Evolutionary conservation across 2,888 invertebrate species (phyloP).

Genomic region (Drosophila peninsularis): DNA sequence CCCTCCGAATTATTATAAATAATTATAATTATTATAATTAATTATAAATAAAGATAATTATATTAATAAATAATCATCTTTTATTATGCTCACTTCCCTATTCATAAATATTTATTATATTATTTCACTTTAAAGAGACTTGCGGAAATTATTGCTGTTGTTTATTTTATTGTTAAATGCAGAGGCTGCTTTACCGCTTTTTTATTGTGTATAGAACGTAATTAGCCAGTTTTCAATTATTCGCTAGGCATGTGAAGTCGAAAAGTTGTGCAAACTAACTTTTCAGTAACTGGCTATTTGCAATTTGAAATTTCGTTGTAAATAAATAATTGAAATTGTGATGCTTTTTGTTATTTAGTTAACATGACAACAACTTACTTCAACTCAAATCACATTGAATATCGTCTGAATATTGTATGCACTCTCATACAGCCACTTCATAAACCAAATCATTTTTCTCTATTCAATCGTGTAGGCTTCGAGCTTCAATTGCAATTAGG

Average conservation of each 20-base stretch:
- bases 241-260: slow-evolving; percentile 57
- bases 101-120: too few relatives aligned
- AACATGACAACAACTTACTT: slow-evolving; percentile 46
- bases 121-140: too few relatives aligned
- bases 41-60: too few relatives aligned
- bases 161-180: too few relatives aligned
- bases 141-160: too few relatives aligned
- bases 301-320: slow-evolving; percentile 24
- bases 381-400: neutral
- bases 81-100: too few relatives aligned
- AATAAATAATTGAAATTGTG: slow-evolving; percentile 51
- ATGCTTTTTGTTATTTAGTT: slow-evolving; percentile 19
- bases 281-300: slow-evolving; percentile 33
- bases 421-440: neutral
- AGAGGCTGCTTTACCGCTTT: neutral
- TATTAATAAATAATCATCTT: too few relatives aligned
- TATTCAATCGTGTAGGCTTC: neutral
- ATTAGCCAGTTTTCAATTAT: slow-evolving; percentile 68
- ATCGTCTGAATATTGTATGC: neutral
- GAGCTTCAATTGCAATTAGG: neutral
- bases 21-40: too few relatives aligned
- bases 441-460: neutral
- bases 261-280: slow-evolving; percentile 53
- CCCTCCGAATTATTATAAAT: too few relatives aligned
- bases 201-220: slow-evolving; percentile 46